A percentile compares a stretch with the other conserved stretches of the same genome.
These are phyloP conservation scores for Heterocephalus glaber DNA, from an alignment of 2,113 vertebrate genomes.

Conservation along the genomic window DNA sequence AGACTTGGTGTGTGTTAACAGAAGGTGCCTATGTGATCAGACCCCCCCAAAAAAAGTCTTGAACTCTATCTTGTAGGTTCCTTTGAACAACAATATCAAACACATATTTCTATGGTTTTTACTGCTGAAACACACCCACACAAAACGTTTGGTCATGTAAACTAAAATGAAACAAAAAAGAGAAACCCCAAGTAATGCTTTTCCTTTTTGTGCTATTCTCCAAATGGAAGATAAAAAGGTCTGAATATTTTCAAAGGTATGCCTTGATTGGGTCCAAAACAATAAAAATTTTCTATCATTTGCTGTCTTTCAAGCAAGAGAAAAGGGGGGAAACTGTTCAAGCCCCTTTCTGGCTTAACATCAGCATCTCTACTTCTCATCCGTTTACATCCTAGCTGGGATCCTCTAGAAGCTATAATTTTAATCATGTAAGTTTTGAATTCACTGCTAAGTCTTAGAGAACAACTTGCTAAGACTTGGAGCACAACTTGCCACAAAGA, in stretches of 20 bases:
- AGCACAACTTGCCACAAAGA: background rate
- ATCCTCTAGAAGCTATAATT: background rate
- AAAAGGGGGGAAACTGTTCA: rapidly evolving
- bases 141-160: background rate
- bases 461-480: background rate
- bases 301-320: background rate
- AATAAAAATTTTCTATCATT: background rate
- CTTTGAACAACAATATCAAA: background rate
- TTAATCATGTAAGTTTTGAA: constrained; percentile 2
- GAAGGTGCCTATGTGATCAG: background rate
- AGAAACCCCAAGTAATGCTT: background rate
- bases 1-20: background rate
- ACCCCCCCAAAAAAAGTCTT: background rate
- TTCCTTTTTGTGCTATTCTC: background rate
- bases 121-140: background rate
- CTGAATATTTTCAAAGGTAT: background rate
- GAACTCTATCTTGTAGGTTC: background rate
- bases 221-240: background rate
- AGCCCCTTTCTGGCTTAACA: background rate
- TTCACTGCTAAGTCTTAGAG: background rate
- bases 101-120: background rate
- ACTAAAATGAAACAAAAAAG: background rate
- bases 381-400: background rate
- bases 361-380: background rate
- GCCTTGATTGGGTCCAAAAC: background rate